Evolutionary conservation across 2,888 invertebrate species (phyloP).

Genomic region (Chrysolina americana): DNA sequence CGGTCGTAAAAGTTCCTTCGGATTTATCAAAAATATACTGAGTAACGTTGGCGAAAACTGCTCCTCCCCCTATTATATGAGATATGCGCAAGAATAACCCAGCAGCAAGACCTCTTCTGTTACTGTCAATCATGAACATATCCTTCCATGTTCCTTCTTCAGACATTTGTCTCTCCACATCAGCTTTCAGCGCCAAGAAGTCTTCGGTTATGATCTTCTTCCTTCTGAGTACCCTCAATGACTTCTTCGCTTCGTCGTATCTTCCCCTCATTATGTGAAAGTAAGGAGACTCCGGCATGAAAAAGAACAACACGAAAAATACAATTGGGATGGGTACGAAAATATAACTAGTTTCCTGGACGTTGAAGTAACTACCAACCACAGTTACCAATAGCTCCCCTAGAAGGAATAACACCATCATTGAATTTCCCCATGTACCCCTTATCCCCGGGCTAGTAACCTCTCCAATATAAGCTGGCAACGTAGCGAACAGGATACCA

Average conservation of each 20-base stretch:
- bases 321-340: conserved; percentile 14
- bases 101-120: conserved; percentile 59
- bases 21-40: conserved; percentile 63
- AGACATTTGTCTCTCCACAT: conserved; percentile 61
- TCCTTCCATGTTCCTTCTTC: conserved; percentile 63
- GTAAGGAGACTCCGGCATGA: conserved; percentile 52
- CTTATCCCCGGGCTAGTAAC: background rate
- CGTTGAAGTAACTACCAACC: conserved; percentile 5
- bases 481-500: conserved; percentile 4
- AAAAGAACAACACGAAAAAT: conserved; percentile 3
- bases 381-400: background rate
- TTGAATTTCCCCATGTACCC: conserved; percentile 19
- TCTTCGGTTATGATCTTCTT: conserved; percentile 56
- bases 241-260: conserved; percentile 54
- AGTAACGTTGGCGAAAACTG: conserved; percentile 58
- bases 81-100: conserved; percentile 59
- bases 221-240: conserved; percentile 55
- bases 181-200: conserved; percentile 54
- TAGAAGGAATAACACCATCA: background rate
- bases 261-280: conserved; percentile 57
- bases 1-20: conserved; percentile 60
- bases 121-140: conserved; percentile 57
- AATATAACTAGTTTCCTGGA: background rate
- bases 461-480: conserved; percentile 14
- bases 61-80: conserved; percentile 62